Evolutionary conservation across 2,888 invertebrate genomes (phyloP).

Genomic region (Bellardia pandia): DNA sequence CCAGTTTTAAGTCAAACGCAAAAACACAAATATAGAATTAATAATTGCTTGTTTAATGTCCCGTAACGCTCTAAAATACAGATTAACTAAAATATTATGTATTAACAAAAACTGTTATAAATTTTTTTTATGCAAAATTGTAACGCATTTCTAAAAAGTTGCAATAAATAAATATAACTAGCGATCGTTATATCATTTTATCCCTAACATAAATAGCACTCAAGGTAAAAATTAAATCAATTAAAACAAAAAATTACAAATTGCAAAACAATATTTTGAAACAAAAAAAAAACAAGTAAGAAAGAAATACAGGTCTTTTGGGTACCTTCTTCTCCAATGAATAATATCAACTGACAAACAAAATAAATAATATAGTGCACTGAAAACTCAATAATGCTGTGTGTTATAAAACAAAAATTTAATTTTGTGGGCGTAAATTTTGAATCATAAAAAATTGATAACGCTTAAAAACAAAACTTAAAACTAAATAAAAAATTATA

Average conservation of each 20-base stretch:
- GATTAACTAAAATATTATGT: constrained; percentile 12
- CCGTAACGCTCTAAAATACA: constrained; percentile 14
- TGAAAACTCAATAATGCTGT: constrained; percentile 46
- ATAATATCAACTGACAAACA: constrained; percentile 47
- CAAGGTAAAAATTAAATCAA: constrained; percentile 31
- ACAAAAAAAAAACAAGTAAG: not conserved
- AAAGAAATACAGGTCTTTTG: constrained; percentile 37
- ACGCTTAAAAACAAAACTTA: constrained; percentile 27
- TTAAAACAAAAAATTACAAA: not conserved
- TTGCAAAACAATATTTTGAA: not conserved
- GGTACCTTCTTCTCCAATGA: constrained; percentile 63
- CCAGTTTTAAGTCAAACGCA: not conserved
- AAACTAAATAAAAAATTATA: constrained; percentile 7
- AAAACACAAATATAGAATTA: not conserved
- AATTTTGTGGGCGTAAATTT: constrained; percentile 63
- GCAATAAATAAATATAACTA: not conserved
- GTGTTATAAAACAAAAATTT: constrained; percentile 42
- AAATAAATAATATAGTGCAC: constrained; percentile 46
- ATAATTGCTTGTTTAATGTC: constrained; percentile 10
- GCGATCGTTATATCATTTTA: constrained; percentile 9
- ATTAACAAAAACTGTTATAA: not conserved
- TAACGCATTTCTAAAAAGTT: constrained; percentile 20
- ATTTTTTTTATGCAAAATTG: constrained; percentile 17
- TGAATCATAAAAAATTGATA: constrained; percentile 49
- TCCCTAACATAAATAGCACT: constrained; percentile 6